Conservation (phyloP, 2,797 vertebrate species). For the Eulemur rubriventer region DNA sequence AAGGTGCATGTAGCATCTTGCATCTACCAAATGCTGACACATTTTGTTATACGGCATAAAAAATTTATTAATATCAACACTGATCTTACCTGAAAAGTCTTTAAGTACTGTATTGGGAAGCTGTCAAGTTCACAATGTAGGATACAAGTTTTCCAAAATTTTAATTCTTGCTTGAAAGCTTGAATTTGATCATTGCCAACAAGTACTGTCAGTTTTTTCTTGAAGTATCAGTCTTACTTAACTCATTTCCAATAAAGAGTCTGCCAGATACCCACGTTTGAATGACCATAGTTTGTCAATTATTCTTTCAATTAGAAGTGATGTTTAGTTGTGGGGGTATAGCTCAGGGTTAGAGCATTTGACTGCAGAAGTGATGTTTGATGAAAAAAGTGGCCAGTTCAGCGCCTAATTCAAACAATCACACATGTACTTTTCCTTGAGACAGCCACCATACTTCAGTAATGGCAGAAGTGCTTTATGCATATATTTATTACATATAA, state of each 20-base stretch:
- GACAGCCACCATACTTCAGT: not conserved
- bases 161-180: constrained; percentile 41
- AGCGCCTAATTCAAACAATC: not conserved
- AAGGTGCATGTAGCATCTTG: not conserved
- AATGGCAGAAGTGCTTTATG: not conserved
- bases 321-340: no score
- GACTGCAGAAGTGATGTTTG: not conserved
- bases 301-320: constrained; percentile 41
- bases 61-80: not conserved
- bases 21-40: not conserved
- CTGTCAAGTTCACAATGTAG: not conserved
- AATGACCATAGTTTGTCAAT: constrained; percentile 7
- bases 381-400: not conserved
- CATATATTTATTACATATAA: not conserved
- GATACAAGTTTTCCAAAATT: constrained; percentile 29
- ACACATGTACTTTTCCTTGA: not conserved
- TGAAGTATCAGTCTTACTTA: constrained; percentile 5
- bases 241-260: not conserved
- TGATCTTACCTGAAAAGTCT: constrained; percentile 13
- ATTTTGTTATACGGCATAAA: not conserved
- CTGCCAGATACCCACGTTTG: not conserved
- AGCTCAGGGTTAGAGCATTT: no score
- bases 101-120: not conserved
- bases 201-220: constrained; percentile 15
- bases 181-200: constrained; percentile 36